phyloP scores from a whole-genome alignment of 2,113 vertebrate genomes.

The Lipotes vexillifer region DNA sequence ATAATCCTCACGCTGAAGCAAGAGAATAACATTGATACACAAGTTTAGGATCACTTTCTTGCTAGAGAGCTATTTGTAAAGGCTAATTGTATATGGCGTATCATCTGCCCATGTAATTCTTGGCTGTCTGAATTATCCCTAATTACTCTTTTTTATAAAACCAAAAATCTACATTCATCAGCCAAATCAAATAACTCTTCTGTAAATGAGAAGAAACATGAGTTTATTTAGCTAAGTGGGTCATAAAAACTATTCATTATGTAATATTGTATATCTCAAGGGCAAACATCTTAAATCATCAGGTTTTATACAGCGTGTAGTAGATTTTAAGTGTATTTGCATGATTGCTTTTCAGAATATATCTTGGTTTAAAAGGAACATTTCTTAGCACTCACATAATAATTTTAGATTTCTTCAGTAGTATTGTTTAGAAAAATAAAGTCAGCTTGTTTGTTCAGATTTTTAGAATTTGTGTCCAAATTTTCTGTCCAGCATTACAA shows the following conservation, averaged over 20 bases:
- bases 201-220: conserved; percentile 47
- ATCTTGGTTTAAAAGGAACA: conserved; percentile 17
- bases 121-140: conserved; percentile 24
- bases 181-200: conserved; percentile 49
- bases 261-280: conserved; percentile 41
- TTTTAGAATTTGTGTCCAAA: not conserved
- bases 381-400: not conserved
- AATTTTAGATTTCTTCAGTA: conserved; percentile 29
- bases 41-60: not conserved
- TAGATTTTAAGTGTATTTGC: conserved; percentile 35
- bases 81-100: not conserved
- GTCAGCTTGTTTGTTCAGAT: not conserved
- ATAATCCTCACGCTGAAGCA: not conserved
- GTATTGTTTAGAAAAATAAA: conserved; percentile 9
- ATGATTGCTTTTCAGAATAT: conserved; percentile 13
- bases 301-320: not conserved
- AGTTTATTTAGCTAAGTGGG: conserved; percentile 54
- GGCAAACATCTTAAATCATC: conserved; percentile 12
- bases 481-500: conserved; percentile 9
- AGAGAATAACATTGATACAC: conserved; percentile 15
- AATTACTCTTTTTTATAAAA: conserved; percentile 16
- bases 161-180: conserved; percentile 23
- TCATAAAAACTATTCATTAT: conserved; percentile 54
- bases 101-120: conserved; percentile 31
- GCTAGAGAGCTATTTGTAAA: conserved; percentile 24